Evolutionary conservation across 2,888 invertebrate species (phyloP), one percentile per base, ranked within the genome.

Genomic region (Drosophila algonquin): DNA sequence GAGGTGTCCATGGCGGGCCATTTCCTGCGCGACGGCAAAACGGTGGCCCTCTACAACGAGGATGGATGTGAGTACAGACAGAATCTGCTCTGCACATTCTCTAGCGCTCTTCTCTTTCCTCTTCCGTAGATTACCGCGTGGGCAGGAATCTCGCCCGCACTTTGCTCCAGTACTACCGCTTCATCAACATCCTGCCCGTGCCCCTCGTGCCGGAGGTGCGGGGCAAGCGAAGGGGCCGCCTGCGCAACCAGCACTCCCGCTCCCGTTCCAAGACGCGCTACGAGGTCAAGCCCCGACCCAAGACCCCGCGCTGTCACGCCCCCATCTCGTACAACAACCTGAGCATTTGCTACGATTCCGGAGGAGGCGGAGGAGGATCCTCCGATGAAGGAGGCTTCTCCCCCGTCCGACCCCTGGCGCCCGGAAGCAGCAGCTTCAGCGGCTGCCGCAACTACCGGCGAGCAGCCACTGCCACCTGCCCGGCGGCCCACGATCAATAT

Each of bases 1-100:
- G 95, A 98, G 90, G 97, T 97, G 0, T 98, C 98, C 10, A 95
- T 98, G 93, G 97, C 96, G 83, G 98, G 98, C n/a, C 96, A 97
- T 87, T 94, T 94, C 87, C 92, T 95, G 16, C 94, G 95, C 58
- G 94, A 95, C 53, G 94, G 94, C 61, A 91, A 96, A 59, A 95
- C 95, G 1, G 93, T 96, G 65, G 94, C 97, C 63, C 96, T 97
- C 40, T 99, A 98, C 91, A 98, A 97, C 46, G 98, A 98, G 93
- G 98, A 98, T 85, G 96, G 96, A 80, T 99, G 98, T 98, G 97
- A 97, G 83, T 96, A 7, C 40, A 40, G 40, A 2, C 14, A 3
- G 4, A 24, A 4, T 18, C 9, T 47, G 16, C 5, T 47, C 16
- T n/a, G 4, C 6, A n/a, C 16, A 14, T 53, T 4, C 5, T 30